Percentiles rank a stretch among this genome's conserved stretches.
Evolutionary conservation across 2,113 vertebrate species (phyloP).

Genomic region (Noturus placidus): DNA sequence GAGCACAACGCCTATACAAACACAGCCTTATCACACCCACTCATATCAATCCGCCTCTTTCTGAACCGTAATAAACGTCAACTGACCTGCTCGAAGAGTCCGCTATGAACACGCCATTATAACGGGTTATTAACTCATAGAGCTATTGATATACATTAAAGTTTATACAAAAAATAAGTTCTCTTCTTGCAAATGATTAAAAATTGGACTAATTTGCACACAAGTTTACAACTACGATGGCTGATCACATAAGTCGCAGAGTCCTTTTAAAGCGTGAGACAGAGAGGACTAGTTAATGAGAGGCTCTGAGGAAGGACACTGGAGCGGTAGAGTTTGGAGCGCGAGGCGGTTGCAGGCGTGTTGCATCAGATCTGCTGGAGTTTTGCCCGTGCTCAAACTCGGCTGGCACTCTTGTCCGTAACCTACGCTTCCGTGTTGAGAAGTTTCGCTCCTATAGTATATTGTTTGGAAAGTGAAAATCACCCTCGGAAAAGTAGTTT

Average conservation of each 20-base stretch:
- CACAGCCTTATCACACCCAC: conserved; percentile 65
- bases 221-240: background rate
- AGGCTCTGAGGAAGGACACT: conserved; percentile 70
- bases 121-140: background rate
- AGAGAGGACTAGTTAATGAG: conserved; percentile 68
- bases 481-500: background rate
- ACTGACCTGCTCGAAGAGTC: background rate
- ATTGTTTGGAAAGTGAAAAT: conserved; percentile 40
- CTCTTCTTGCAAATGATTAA: background rate
- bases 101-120: background rate
- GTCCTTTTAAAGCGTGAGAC: background rate
- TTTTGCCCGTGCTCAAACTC: conserved; percentile 68
- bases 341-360: conserved; percentile 77
- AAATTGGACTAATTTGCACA: background rate
- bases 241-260: background rate
- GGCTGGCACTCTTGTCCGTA: conserved; percentile 57
- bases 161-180: background rate
- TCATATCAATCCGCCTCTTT: conserved; percentile 64
- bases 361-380: conserved; percentile 80
- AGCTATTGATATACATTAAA: background rate
- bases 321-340: conserved; percentile 63
- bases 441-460: conserved; percentile 48
- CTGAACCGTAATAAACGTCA: background rate
- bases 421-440: conserved; percentile 55
- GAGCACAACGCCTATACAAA: conserved; percentile 51